phyloP scores from a whole-genome alignment of 2,888 invertebrate species.

The Azorinus chamasolen region DNA sequence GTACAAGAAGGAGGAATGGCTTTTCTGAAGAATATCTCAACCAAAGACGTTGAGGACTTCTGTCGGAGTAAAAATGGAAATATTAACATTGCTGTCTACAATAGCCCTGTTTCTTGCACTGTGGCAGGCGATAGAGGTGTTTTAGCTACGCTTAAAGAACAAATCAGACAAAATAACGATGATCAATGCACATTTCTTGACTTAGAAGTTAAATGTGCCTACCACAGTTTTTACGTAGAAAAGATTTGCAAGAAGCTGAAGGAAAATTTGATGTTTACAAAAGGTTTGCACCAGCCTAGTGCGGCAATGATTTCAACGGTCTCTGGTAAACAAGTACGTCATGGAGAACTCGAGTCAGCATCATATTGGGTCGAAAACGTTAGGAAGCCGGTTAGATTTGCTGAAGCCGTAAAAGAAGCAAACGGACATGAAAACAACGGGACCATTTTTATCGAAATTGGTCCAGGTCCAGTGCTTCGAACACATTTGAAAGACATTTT shows the following conservation, averaged over 20 bases:
- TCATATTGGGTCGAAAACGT: constrained; percentile 75
- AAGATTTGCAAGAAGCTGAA: not conserved
- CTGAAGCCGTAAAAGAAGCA: constrained; percentile 56
- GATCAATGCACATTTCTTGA: not conserved
- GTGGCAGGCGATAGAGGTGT: constrained; percentile 8
- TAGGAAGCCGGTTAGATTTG: constrained; percentile 67
- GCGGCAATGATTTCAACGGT: constrained; percentile 63
- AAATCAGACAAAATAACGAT: not conserved
- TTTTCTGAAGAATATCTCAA: constrained; percentile 45
- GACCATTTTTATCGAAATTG: not conserved
- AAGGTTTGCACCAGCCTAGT: constrained; percentile 4
- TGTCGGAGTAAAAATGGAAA: constrained; percentile 16
- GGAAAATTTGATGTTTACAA: not conserved
- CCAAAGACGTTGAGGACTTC: constrained; percentile 37
- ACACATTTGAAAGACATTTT: not conserved
- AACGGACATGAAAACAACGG: constrained; percentile 4
- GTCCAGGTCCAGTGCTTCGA: not conserved
- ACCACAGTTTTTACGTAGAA: not conserved
- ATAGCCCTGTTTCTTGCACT: constrained; percentile 26
- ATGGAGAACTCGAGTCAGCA: constrained; percentile 41
- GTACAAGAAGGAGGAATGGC: constrained; percentile 60
- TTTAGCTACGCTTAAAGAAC: not conserved
- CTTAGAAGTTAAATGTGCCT: not conserved
- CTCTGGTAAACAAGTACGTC: constrained; percentile 44
- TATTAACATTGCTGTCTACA: constrained; percentile 47